These are phyloP conservation scores for Tadarida brasiliensis DNA, from an alignment of 2,797 vertebrate genomes.

Conservation along the genomic window DNA sequence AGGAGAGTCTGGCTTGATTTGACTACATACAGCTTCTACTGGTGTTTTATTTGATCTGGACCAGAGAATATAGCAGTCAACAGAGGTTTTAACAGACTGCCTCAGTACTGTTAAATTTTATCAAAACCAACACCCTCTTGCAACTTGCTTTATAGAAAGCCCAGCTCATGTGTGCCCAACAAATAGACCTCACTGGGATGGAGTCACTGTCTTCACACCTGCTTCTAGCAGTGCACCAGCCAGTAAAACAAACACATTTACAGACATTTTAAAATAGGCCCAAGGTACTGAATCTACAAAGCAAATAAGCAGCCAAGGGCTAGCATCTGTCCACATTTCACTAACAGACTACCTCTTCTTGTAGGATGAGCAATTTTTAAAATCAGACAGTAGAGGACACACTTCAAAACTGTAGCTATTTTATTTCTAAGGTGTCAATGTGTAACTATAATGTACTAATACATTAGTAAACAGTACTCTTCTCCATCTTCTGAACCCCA, in stretches of 20 bases:
- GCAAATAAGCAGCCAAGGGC: background rate
- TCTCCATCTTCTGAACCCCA: background rate
- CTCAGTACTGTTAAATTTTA: background rate
- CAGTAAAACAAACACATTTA: conserved; percentile 48
- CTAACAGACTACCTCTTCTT: conserved; percentile 47
- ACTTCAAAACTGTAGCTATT: background rate
- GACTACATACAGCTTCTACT: background rate
- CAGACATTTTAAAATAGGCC: background rate
- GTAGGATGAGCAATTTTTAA: background rate
- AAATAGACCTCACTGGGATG: conserved; percentile 45
- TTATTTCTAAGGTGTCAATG: background rate
- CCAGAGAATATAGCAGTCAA: background rate
- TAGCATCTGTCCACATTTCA: conserved; percentile 8
- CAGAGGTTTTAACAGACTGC: conserved; percentile 37
- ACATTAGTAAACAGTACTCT: background rate
- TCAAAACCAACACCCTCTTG: conserved; percentile 23
- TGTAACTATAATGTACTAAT: background rate
- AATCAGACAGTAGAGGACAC: background rate
- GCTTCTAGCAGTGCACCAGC: conserved; percentile 17
- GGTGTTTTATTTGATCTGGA: conserved; percentile 56
- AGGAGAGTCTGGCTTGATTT: conserved; percentile 23
- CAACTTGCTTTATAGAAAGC: conserved; percentile 41
- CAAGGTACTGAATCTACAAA: conserved; percentile 40
- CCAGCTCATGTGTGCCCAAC: conserved; percentile 32
- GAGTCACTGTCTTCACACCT: conserved; percentile 20